Evolutionary conservation across 92 coral and sea anemone species (phyloP).

Genomic region (Heteractis magnifica): DNA sequence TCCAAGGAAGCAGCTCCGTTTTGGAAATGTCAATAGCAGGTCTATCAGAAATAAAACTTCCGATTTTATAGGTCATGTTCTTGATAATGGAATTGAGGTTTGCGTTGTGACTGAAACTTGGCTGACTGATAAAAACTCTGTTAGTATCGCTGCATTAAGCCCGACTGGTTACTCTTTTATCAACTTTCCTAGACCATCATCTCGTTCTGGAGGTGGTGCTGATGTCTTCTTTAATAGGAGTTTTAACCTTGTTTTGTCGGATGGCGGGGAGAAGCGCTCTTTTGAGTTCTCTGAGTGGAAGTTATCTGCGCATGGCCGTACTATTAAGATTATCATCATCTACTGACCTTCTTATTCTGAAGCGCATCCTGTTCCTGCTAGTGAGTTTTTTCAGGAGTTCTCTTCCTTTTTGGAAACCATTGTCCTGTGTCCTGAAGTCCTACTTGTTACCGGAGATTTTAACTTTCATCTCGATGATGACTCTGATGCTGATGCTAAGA

Average conservation of each 20-base stretch:
- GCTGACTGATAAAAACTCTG: too few relatives aligned
- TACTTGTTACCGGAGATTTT: not conserved
- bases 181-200: conserved; percentile 19
- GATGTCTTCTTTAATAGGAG: conserved; percentile 4
- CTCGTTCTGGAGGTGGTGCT: conserved; percentile 29
- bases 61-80: too few relatives aligned
- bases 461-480: not conserved
- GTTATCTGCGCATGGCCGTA: conserved; percentile 7
- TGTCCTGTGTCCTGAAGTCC: conserved; percentile 27
- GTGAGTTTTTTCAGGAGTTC: conserved; percentile 5
- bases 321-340: conserved; percentile 2
- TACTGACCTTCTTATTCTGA: too few relatives aligned
- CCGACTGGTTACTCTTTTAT: not conserved
- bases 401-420: conserved; percentile 23
- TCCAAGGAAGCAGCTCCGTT: too few relatives aligned
- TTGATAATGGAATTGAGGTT: too few relatives aligned
- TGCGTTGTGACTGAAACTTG: too few relatives aligned
- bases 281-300: conserved; percentile 24
- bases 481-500: conserved; percentile 32
- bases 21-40: too few relatives aligned
- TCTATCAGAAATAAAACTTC: too few relatives aligned
- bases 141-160: too few relatives aligned
- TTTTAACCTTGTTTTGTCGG: not conserved
- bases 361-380: conserved; percentile 4
- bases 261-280: not conserved